Evolutionary conservation across 2,113 vertebrate species (phyloP).

Genomic region (Istiophorus platypterus): DNA sequence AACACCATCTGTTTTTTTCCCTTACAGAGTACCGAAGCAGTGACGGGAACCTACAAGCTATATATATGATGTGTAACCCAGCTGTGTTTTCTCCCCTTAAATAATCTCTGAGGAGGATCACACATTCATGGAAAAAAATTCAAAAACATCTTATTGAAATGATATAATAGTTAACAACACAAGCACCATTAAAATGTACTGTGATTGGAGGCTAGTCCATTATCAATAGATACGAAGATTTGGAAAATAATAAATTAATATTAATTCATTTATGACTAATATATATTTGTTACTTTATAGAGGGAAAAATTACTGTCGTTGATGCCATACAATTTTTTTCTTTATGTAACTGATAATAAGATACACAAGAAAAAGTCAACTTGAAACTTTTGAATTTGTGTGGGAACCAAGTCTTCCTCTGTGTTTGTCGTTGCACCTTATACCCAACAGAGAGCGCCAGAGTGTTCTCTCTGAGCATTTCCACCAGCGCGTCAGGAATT

Average conservation of each 20-base stretch:
- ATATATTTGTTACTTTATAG: not conserved
- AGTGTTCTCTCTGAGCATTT: not conserved
- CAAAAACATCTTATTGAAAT: not conserved
- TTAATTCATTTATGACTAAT: not conserved
- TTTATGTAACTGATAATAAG: not conserved
- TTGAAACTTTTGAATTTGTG: too few relatives aligned
- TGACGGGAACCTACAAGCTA: not conserved
- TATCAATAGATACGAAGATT: not conserved
- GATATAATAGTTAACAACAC: not conserved
- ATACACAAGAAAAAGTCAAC: not conserved
- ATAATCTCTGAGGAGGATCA: not conserved
- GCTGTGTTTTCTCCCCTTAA: not conserved
- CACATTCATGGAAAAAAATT: not conserved
- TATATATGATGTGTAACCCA: not conserved
- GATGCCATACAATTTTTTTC: not conserved
- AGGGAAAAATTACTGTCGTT: too few relatives aligned
- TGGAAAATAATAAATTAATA: not conserved
- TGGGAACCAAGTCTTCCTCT: not conserved
- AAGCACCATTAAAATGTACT: not conserved
- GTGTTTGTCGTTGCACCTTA: conserved; percentile 3
- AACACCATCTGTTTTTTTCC: not conserved
- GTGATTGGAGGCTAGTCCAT: not conserved
- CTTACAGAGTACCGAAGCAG: not conserved
- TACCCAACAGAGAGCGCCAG: conserved; percentile 56
- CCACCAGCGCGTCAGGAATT: not conserved